Evolutionary conservation across 2,797 vertebrate species (phyloP).

Genomic region (Anguilla pacifica): DNA sequence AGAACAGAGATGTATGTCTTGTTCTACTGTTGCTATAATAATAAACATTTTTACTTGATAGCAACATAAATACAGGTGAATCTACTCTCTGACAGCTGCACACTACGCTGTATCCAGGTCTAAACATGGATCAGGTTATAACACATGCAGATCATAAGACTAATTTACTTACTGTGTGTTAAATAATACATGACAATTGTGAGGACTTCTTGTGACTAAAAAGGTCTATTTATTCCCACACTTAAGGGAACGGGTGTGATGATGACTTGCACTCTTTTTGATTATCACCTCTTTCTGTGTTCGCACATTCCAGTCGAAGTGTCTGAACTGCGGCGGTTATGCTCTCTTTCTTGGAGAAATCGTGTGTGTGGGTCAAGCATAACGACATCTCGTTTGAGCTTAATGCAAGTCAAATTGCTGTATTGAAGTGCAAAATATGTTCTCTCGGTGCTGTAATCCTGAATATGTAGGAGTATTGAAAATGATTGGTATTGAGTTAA

Average conservation of each 20-base stretch:
- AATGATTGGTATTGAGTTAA: neutral
- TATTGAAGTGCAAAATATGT: neutral
- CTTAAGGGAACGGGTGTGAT: neutral
- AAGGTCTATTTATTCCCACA: neutral
- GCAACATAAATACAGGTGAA: neutral
- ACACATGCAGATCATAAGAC: neutral
- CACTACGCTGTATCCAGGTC: neutral
- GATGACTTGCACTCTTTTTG: neutral
- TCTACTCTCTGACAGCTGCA: neutral
- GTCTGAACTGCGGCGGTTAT: neutral
- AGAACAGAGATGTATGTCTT: neutral
- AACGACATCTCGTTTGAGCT: neutral
- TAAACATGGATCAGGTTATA: neutral
- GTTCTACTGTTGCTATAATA: neutral
- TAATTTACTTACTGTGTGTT: neutral
- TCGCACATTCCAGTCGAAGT: neutral
- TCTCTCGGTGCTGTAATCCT: neutral
- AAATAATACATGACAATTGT: neutral
- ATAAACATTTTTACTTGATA: neutral
- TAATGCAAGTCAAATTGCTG: neutral
- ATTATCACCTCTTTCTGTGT: neutral
- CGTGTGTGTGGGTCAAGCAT: neutral
- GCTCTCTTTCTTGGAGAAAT: neutral
- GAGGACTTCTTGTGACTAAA: neutral
- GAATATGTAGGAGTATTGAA: neutral